Evolutionary conservation across 2,888 invertebrate genomes (phyloP), one percentile per base, ranked within the genome.

Genomic region (Baccha elongata): DNA sequence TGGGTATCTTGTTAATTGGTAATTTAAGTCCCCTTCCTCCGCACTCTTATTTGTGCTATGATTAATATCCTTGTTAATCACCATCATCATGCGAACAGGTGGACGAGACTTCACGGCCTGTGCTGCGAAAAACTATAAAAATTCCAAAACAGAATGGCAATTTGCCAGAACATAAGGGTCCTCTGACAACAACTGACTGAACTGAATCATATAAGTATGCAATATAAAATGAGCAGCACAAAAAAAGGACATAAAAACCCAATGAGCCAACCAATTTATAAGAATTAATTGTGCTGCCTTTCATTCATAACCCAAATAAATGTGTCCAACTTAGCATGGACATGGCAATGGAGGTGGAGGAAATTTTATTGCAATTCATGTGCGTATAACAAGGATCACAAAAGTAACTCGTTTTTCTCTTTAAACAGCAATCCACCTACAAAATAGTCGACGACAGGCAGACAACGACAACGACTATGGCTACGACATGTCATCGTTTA

Each of bases 11-110:
- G 76, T 83, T 83, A 83, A 83, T 83, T 83, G 83, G 83, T 72
- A 78, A 83, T 83, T 83, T 78, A 11, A 64, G 64, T 52, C 50
- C 72, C 67, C 17, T 58, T 23, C 40, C 60, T 50, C 23, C 3
- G n/a, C 23, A 19, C 60, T 23, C 37, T 52, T 40, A 44, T 71
- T 53, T 42, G n/a, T n/a, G 40, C 29, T 67, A 83, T 83, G 83
- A 83, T 83, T 83, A 78, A 83, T 83, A 83, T 78, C 83, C 83
- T 83, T 83, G 83, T 83, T 83, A 83, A 78, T 83, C 83, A 83
- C 76, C 83, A 62, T 76, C 48, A 64, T 64, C 72, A 72, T 55
- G 50, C 72, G 72, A 83, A 83, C 83, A 83, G 83, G 83, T 83
- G 83, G 83, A 60, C 44, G 44, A 44, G 44, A 29, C 26, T 44